Evolutionary conservation across 2,113 vertebrate genomes (phyloP), one percentile per base, ranked within the genome.

Genomic region (Myotis yumanensis): DNA sequence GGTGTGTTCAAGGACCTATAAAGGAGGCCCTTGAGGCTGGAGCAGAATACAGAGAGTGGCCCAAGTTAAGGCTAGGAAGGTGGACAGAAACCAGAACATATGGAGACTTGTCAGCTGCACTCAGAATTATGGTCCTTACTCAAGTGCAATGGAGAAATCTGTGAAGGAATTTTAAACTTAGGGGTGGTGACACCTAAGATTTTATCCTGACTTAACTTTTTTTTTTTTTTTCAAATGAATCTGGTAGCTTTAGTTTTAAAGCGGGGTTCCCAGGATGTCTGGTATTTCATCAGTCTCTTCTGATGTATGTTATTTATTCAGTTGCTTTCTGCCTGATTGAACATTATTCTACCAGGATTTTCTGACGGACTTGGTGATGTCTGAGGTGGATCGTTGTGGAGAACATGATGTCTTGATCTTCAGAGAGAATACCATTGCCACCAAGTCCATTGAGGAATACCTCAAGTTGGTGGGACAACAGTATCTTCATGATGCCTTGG

Each of bases 371-470:
- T 97, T 99, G 97, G 99, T 99, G 97, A 99, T 99, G 99, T 99
- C 99, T 0, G 99, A 99, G 97, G 99, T 99, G 30, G 99, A 99
- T 94, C 99, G 99, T 22, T 99, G 99, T 85, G 99, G 99, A 23
- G 99, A 99, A 20, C 99, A 99, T 2, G 99, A 99, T 18, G 99
- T 99, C 73, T 98, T 99, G 97, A 99, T 99, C 98, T 99, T 99
- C 98, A 98, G 99, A 97, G 99, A 99, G 98, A 99, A 99, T 97
- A 99, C 99, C 0, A 98, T 99, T 46, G 99, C 99, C 93, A 99
- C 99, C 97, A 99, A 99, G 98, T 98, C 99, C 96, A 99, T 99
- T 84, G 99, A 99, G 96, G 99, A 99, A 15, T 99, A 99, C 96
- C 98, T 99, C 75, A 99, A 99, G 97, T 97, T 99, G 98, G 99